phyloP scores from a whole-genome alignment of 2,888 invertebrate genomes.

The Pedicia rivosa region DNA sequence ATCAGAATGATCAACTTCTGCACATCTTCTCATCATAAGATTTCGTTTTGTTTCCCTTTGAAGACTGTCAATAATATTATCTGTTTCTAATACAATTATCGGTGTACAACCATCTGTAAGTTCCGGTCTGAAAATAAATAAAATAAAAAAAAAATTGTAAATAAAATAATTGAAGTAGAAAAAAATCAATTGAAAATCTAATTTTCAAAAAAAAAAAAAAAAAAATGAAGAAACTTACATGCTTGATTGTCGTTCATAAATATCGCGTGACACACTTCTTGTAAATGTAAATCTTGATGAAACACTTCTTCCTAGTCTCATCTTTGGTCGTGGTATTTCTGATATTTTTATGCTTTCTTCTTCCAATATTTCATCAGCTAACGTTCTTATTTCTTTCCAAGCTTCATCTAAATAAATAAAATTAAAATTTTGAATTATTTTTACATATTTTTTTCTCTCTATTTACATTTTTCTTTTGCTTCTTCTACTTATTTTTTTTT shows the following conservation, averaged over 20 bases:
- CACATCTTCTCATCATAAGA: background rate
- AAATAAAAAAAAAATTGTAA: background rate
- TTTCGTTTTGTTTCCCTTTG: constrained; percentile 19
- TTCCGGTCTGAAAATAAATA: constrained; percentile 18
- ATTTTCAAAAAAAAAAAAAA: background rate
- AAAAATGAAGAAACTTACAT: constrained; percentile 6
- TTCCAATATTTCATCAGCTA: constrained; percentile 40
- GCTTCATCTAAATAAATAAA: constrained; percentile 34
- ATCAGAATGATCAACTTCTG: constrained; percentile 3
- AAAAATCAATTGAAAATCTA: too few species aligned
- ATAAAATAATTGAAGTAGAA: background rate
- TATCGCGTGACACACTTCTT: constrained; percentile 30
- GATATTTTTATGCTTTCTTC: constrained; percentile 18
- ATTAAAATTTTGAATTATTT: constrained; percentile 1
- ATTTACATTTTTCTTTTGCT: too few species aligned
- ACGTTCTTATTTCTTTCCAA: constrained; percentile 41
- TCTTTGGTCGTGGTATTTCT: constrained; percentile 18
- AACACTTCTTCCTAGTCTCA: constrained; percentile 28
- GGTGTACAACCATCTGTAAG: constrained; percentile 31
- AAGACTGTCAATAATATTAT: constrained; percentile 23
- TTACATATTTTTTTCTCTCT: too few species aligned
- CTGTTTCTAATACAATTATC: constrained; percentile 27
- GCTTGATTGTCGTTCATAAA: constrained; percentile 25
- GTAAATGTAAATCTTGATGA: constrained; percentile 31
- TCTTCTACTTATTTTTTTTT: too few species aligned